Evolutionary conservation across 2,113 vertebrate species (phyloP).

Genomic region (Callopanchax toddi): DNA sequence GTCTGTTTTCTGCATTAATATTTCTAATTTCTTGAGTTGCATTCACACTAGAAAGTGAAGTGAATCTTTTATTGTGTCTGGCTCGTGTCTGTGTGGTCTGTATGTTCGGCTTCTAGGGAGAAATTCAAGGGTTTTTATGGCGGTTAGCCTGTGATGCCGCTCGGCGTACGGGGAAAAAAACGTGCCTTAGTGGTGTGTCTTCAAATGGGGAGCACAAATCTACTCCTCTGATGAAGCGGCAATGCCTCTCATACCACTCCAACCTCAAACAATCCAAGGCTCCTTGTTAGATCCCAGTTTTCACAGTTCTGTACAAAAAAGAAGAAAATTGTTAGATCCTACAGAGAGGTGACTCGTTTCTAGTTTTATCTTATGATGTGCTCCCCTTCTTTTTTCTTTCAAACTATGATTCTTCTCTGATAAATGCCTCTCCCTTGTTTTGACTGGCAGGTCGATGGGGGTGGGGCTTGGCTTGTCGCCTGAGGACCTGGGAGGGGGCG

Average conservation of each 20-base stretch:
- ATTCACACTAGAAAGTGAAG: constrained; percentile 38
- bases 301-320: constrained; percentile 54
- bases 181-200: constrained; percentile 23
- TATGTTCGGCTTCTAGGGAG: constrained; percentile 66
- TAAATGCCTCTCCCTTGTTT: constrained; percentile 41
- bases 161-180: constrained; percentile 55
- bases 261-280: constrained; percentile 57
- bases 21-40: too few relatives aligned
- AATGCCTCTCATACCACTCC: constrained; percentile 49
- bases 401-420: constrained; percentile 51
- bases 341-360: constrained; percentile 64
- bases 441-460: constrained; percentile 84
- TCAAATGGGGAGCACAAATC: constrained; percentile 44
- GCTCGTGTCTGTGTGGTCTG: constrained; percentile 57
- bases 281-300: constrained; percentile 63
- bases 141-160: constrained; percentile 56
- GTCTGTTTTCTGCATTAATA: too few relatives aligned
- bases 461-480: constrained; percentile 84
- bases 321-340: constrained; percentile 56
- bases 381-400: constrained; percentile 36
- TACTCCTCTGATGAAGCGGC: constrained; percentile 45
- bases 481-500: constrained; percentile 81
- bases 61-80: constrained; percentile 66
- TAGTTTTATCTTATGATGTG: constrained; percentile 57
- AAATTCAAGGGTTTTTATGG: constrained; percentile 71